Base-by-base conservation (phyloP, 1,140 invertebrate species). In the Dendrolimus kikuchii region DNA sequence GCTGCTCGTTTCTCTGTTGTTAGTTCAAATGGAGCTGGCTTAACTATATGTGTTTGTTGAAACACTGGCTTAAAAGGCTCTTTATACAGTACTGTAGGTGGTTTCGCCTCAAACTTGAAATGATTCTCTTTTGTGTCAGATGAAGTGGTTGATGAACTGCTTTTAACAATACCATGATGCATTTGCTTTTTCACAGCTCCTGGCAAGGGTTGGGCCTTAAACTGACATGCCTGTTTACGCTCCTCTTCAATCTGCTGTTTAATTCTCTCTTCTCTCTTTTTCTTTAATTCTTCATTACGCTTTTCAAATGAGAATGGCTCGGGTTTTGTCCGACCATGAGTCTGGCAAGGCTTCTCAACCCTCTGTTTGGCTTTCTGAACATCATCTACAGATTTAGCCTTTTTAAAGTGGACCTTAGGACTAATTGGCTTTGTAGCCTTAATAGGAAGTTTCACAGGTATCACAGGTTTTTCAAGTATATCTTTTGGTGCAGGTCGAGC, bases 241-340 rank as follows among this genome's bases (percentile, higher is more conserved):
- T 86, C 81, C 51, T 83, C 74, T 42, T 84, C 78, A 46, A 84
- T 64, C 59, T 78, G 77, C 36, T 58, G 60, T 44, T 68, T 81
- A 1, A 86, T 85, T 49, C 53, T 74, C 50, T 82, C 78, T 46
- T 85, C 78, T 37, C 63, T 66, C n/a, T 68, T 77, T 38, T 54
- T 65, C 53, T 74, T 83, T 4, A 81, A 38, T 54, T 79, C 73
- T 57, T 82, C 78, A 71, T 86, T 74, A 10, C 81, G 57, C 50
- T 81, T 81, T 47, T 78, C 77, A 75, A 86, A 86, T 38, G 81
- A 84, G 51, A 86, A 86, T 60, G 83, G 83, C 59, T 81, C 74
- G 38, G 74, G 74, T 53, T 68, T 68, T 0, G 81, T 23, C 10
- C 78, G 77, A 3, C 83, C 78, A 46, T 62, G 62, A 23, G 73